Conservation (phyloP, 2,888 invertebrate species). For the Adelphocoris suturalis region DNA sequence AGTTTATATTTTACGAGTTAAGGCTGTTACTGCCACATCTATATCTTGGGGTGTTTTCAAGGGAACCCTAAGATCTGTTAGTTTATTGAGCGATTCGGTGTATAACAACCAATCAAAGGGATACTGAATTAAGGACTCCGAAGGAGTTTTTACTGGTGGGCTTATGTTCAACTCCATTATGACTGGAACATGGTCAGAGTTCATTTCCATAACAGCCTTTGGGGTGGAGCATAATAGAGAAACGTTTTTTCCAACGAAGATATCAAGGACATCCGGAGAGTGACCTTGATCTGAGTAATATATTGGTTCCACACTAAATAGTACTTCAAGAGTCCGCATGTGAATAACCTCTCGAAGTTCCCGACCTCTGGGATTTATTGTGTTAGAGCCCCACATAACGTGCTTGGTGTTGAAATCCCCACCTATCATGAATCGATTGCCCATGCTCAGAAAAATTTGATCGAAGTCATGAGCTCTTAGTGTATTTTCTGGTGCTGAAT, state of each 20-base stretch:
- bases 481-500: too few species aligned
- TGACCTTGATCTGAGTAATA: constrained; percentile 47
- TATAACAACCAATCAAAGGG: too few species aligned
- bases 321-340: not conserved
- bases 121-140: too few species aligned
- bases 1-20: too few species aligned
- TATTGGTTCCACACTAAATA: constrained; percentile 30
- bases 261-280: constrained; percentile 44
- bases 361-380: constrained; percentile 21
- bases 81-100: too few species aligned
- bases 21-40: too few species aligned
- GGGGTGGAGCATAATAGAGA: not conserved
- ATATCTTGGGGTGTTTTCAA: too few species aligned
- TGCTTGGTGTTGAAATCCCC: constrained; percentile 60
- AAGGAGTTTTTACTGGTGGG: too few species aligned
- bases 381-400: not conserved
- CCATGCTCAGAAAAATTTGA: too few species aligned
- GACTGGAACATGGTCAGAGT: constrained; percentile 1
- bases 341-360: not conserved
- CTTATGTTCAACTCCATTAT: not conserved
- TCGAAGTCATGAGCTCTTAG: too few species aligned
- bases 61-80: too few species aligned
- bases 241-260: constrained; percentile 23
- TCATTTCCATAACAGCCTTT: not conserved
- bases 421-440: not conserved